These are phyloP conservation scores for Bufotes viridis DNA, from an alignment of 2,797 vertebrate genomes.

Conservation along the genomic window DNA sequence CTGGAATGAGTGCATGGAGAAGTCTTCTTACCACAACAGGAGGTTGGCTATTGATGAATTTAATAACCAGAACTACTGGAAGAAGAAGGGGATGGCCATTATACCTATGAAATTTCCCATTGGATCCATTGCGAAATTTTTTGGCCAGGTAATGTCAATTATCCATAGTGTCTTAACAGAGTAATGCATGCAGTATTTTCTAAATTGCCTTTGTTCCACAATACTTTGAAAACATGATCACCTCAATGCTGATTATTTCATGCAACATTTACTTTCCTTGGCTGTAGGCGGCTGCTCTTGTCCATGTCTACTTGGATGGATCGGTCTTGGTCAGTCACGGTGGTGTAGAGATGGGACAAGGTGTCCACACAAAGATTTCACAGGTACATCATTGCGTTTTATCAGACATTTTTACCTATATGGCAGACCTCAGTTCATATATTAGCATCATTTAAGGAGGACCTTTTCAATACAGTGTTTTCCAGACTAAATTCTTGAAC, in stretches of 20 bases:
- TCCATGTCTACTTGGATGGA: slow-evolving; percentile 85
- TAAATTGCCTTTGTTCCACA: too few relatives aligned
- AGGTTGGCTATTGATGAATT: slow-evolving; percentile 65
- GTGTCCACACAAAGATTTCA: slow-evolving; percentile 85
- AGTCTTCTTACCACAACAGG: slow-evolving; percentile 65
- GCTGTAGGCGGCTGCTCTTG: slow-evolving; percentile 79
- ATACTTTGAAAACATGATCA: background rate
- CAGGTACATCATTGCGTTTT: slow-evolving; percentile 73
- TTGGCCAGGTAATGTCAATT: slow-evolving; percentile 64
- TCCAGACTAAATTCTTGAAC: too few relatives aligned
- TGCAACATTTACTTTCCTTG: slow-evolving; percentile 8
- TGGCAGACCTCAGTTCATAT: background rate
- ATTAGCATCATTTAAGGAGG: background rate
- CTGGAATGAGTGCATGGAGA: slow-evolving; percentile 69
- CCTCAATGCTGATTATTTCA: background rate
- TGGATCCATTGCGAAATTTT: slow-evolving; percentile 31
- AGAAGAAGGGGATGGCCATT: slow-evolving; percentile 70
- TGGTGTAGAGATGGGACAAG: slow-evolving; percentile 84
- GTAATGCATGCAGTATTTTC: background rate
- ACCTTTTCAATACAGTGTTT: background rate
- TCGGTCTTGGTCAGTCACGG: slow-evolving; percentile 83
- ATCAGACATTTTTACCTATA: background rate
- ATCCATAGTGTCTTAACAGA: background rate
- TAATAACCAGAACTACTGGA: slow-evolving; percentile 68
- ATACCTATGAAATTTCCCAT: slow-evolving; percentile 69